These are phyloP conservation scores for Galerucella pusilla DNA, from an alignment of 2,888 invertebrate genomes.

Conservation along the genomic window DNA sequence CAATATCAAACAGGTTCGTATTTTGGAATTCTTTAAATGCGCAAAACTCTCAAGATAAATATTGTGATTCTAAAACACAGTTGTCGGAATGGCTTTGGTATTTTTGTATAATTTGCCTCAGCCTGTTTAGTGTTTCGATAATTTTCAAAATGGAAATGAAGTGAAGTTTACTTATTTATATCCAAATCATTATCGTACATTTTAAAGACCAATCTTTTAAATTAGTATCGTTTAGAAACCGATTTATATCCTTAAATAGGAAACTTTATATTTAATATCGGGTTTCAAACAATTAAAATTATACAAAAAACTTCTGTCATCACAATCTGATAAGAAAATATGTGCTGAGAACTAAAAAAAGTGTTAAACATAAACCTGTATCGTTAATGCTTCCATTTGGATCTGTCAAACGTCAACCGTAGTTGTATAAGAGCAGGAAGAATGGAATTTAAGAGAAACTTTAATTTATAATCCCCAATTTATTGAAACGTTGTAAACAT, in stretches of 20 bases:
- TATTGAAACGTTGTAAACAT: no score
- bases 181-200: neutral
- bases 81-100: no score
- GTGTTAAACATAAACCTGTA: neutral
- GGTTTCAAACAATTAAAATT: neutral
- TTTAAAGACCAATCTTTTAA: neutral
- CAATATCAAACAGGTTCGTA: slow-evolving; percentile 20
- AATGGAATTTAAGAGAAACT: no score
- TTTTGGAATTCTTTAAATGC: neutral
- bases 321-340: neutral
- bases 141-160: neutral
- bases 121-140: neutral
- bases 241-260: slow-evolving; percentile 1
- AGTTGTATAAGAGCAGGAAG: no score
- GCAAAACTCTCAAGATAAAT: neutral
- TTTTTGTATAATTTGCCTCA: no score
- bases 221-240: slow-evolving; percentile 8
- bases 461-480: no score
- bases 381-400: neutral
- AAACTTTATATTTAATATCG: neutral
- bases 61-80: neutral
- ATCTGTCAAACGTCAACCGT: neutral
- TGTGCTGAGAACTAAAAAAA: slow-evolving; percentile 7
- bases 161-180: neutral
- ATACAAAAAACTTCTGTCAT: neutral